phyloP scores from a whole-genome alignment of 1,140 invertebrate species.

The Wasmannia auropunctata region DNA sequence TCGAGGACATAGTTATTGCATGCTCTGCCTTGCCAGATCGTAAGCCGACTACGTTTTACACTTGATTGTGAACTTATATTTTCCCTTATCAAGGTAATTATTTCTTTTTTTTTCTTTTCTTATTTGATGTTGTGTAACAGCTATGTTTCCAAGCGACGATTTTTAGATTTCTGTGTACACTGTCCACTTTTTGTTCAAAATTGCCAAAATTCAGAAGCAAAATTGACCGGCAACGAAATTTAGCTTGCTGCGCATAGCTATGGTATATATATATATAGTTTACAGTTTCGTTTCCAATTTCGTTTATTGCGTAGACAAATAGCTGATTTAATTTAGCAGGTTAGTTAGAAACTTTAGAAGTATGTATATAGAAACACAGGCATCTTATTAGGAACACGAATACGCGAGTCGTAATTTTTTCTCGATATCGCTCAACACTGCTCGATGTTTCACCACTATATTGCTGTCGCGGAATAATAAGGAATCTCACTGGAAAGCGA shows the following conservation, averaged over 20 bases:
- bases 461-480: not conserved
- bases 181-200: conserved; percentile 22
- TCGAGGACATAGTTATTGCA: conserved; percentile 46
- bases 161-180: conserved; percentile 1
- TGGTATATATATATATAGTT: conserved; percentile 34
- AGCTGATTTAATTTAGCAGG: conserved; percentile 14
- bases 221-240: not conserved
- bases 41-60: conserved; percentile 12
- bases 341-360: conserved; percentile 21
- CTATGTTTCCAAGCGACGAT: conserved; percentile 12
- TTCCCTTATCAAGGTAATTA: not conserved
- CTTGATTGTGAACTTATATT: conserved; percentile 4
- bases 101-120: not conserved
- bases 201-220: not conserved
- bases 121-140: not conserved
- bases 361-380: not conserved
- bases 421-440: not conserved
- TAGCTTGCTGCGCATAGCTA: conserved; percentile 41
- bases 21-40: conserved; percentile 50
- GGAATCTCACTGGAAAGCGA: not conserved
- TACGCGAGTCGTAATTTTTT: not conserved
- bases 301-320: conserved; percentile 30
- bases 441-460: not conserved
- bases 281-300: conserved; percentile 35
- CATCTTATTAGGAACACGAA: not conserved